Base-by-base conservation (phyloP, 64 coral and sea anemone genomes). In the Actinia tenebrosa region DNA sequence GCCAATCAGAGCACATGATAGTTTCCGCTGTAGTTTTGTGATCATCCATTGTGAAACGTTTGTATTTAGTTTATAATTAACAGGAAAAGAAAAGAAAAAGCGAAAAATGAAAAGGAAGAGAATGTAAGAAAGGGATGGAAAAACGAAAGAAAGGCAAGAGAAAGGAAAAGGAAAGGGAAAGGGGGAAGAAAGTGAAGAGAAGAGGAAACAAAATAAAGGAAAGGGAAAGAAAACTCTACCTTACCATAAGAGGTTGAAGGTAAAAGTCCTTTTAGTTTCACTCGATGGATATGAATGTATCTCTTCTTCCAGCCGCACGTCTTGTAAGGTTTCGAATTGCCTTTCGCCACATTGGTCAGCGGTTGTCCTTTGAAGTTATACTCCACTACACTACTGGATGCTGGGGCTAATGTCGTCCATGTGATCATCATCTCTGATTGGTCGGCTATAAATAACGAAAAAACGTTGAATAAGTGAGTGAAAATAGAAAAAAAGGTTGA, bases 381-480 rank as follows among this genome's bases (percentile, higher is more conserved):
- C 91, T 96, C 94, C 46, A 96, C 94, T 7, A 88, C 62, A 16
- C 78, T 96, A 3, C 89, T 92, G 15, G 81, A 59, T 1, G 94
- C 53, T 7, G 79, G 30, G 5, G 88, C 87, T 61, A 92, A 82
- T 16, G 94, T 92, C 23, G 88, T 83, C 94, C 94, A 96, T n/a
- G 94, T 92, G 43, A 96, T 75, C 85, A 83, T 89, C 91, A 96
- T 96, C 78, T 96, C 91, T 42, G 84, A 86, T 7, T 90, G 84
- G 61, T 96, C 87, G 71, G 87, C 94, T 96, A 7, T 20, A 71
- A 26, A 30, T 20, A 50, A 50, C 7, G 0, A 8, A 50, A 64
- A 75, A 71, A 13, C 2, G 47, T 5, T 50, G 7, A 50, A 37
- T 37, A 0, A 37, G 30, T 0, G 30, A 37, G 30, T 37, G 30